phyloP scores from a whole-genome alignment of 2,797 vertebrate genomes.

The Leptoclinus maculatus region DNA sequence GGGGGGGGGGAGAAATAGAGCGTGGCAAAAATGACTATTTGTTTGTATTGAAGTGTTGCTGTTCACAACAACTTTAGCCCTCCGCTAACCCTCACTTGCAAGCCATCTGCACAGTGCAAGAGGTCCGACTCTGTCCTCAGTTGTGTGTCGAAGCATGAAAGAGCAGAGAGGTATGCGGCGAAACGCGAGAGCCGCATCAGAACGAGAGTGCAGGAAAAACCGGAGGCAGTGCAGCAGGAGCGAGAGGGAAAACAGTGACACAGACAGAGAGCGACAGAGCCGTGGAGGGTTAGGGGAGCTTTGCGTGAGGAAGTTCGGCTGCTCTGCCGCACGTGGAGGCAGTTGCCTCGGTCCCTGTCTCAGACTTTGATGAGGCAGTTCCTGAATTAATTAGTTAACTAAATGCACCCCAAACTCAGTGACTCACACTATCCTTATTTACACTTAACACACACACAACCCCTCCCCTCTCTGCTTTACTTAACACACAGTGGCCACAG shows the following conservation, averaged over 20 bases:
- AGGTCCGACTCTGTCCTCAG: background rate
- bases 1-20: background rate
- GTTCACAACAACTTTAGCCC: background rate
- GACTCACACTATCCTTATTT: constrained; percentile 45
- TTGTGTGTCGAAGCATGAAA: constrained; percentile 17
- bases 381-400: constrained; percentile 65
- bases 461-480: background rate
- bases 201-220: constrained; percentile 23
- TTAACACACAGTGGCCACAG: background rate
- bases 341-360: constrained; percentile 30
- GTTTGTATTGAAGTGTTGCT: background rate
- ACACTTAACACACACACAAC: constrained; percentile 8
- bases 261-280: constrained; percentile 56
- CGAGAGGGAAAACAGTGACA: constrained; percentile 24
- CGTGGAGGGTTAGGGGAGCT: constrained; percentile 34
- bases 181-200: constrained; percentile 24
- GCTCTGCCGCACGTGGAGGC: constrained; percentile 24
- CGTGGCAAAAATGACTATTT: background rate
- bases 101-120: constrained; percentile 27
- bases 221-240: constrained; percentile 44
- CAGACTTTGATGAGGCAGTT: constrained; percentile 56
- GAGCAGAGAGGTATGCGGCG: background rate
- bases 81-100: background rate
- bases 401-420: constrained; percentile 25
- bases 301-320: constrained; percentile 22